Evolutionary conservation across 2,797 vertebrate genomes (phyloP).

Genomic region (Acanthornis magna): DNA sequence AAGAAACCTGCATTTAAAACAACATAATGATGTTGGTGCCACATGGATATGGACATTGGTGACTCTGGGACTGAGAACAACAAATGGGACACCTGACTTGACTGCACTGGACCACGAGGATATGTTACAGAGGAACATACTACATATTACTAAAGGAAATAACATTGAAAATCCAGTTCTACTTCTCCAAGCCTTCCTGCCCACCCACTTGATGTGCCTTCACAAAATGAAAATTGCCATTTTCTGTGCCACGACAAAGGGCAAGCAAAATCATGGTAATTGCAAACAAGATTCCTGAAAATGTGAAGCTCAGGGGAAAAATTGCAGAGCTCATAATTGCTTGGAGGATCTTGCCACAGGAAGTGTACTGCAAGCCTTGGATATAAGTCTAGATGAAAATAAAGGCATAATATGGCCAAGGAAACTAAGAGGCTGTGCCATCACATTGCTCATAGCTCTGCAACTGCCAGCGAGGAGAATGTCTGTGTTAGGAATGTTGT

Average conservation of each 20-base stretch:
- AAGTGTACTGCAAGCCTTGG: neutral
- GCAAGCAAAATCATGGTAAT: neutral
- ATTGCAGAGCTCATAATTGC: neutral
- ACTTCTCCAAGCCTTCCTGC: neutral
- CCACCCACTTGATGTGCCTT: neutral
- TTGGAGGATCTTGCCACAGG: neutral
- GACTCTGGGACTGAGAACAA: neutral
- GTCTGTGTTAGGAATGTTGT: neutral
- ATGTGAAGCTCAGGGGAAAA: neutral
- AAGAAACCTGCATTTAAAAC: neutral
- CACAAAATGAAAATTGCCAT: neutral
- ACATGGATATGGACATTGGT: neutral
- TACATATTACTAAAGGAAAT: neutral
- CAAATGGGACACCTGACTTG: neutral
- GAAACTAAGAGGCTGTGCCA: neutral
- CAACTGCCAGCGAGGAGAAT: neutral
- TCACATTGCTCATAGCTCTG: neutral
- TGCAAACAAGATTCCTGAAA: neutral
- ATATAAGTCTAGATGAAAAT: neutral
- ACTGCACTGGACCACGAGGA: neutral
- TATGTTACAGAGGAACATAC: neutral
- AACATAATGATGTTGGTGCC: neutral
- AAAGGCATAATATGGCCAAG: neutral
- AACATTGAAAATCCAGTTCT: neutral
- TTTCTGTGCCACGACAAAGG: neutral